A percentile compares a stretch with the other conserved stretches of the same genome.
phyloP scores from a whole-genome alignment of 2,797 vertebrate species.

The Pyrocephalus nanus region DNA sequence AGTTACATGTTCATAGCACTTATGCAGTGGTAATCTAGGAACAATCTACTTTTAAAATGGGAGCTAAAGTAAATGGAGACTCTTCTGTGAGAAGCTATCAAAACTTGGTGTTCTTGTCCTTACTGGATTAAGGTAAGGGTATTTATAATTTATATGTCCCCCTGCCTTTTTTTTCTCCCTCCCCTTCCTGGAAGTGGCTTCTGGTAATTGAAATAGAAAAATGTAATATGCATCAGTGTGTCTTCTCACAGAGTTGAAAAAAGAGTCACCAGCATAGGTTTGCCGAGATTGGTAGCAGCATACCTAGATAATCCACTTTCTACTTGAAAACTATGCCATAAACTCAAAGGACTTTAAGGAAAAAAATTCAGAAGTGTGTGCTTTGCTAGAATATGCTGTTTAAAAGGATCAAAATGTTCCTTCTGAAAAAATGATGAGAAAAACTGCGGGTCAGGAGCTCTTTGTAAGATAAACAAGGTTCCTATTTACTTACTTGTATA shows the following conservation, averaged over 20 bases:
- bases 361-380: slow-evolving; percentile 25
- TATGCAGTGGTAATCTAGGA: not conserved
- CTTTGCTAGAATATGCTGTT: slow-evolving; percentile 34
- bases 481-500: slow-evolving; percentile 80
- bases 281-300: not conserved
- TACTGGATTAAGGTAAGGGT: slow-evolving; percentile 47
- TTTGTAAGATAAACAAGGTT: slow-evolving; percentile 81
- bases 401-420: slow-evolving; percentile 41
- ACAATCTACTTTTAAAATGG: slow-evolving; percentile 25
- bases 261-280: not conserved
- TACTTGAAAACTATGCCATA: slow-evolving; percentile 22
- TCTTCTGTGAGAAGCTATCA: not conserved
- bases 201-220: slow-evolving; percentile 5
- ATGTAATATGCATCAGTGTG: not conserved
- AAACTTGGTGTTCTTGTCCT: not conserved
- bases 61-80: slow-evolving; percentile 9
- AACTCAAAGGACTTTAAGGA: slow-evolving; percentile 40
- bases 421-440: slow-evolving; percentile 27
- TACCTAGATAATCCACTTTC: slow-evolving; percentile 22
- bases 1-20: slow-evolving; percentile 33
- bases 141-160: not conserved
- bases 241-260: slow-evolving; percentile 4
- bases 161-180: not conserved
- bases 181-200: not conserved
- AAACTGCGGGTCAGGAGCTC: slow-evolving; percentile 73